Base-by-base conservation (phyloP, 2,113 vertebrate species). In the Patagioenas fasciata region DNA sequence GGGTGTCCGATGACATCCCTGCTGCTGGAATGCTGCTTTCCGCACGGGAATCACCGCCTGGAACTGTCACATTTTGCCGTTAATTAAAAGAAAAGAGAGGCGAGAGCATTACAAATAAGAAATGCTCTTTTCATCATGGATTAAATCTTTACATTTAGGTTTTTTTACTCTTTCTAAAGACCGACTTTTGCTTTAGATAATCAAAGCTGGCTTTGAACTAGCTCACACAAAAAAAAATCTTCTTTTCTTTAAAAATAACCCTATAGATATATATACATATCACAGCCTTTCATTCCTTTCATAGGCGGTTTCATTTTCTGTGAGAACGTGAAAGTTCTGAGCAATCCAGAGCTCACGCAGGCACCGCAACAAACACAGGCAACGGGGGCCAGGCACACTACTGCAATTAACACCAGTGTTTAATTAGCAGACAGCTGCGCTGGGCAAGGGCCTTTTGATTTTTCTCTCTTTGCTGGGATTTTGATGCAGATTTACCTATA, bases 171-270 rank as follows among this genome's bases (percentile, higher is more conserved):
- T 95, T 96, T 95, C 57, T 90, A 69, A 88, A 95, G 56, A 71
- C 74, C 67, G 77, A 74, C 44, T 92, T 82, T 67, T 91, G 50
- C 70, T 97, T 97, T 94, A 95, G 71, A 96, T 94, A 95, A 96
- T 97, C 92, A 97, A 97, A 97, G 95, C 83, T 79, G 32, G 79
- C 91, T 96, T 96, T 96, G 95, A 96, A 97, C 90, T 91, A 77
- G 61, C 47, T 57, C 71, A 21, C 44, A 88, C 50, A 79, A 47
- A 47, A 42, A 78, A 75, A 73, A 91, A 87, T 50, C 58, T 29
- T 84, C 53, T 79, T 78, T 70, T 85, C 91, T 95, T 98, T 95
- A 91, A 94, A 97, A 96, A 89, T 94, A 96, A 65, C 84, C 50
- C 34, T 66, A 89, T 83, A 90, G 26, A 91, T 81, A 72, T 50